These are phyloP conservation scores for Channa striata DNA, from an alignment of 2,797 vertebrate species.

Conservation along the genomic window DNA sequence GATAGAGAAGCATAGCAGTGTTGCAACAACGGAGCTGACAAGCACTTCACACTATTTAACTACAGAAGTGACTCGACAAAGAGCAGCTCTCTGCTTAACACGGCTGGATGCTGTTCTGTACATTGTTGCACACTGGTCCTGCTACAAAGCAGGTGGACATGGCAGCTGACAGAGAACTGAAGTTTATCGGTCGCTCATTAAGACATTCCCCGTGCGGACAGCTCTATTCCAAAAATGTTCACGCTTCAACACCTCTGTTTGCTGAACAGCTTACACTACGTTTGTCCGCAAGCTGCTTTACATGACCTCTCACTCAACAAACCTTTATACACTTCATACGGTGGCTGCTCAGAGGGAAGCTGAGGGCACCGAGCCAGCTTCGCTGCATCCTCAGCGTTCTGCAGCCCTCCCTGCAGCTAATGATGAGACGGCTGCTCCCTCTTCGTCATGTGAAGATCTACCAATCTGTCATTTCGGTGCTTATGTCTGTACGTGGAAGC, in stretches of 20 bases:
- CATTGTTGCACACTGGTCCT: slow-evolving; percentile 21
- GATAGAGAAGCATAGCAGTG: slow-evolving; percentile 61
- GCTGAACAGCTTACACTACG: slow-evolving; percentile 41
- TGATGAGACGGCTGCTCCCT: slow-evolving; percentile 52
- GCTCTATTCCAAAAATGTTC: slow-evolving; percentile 9
- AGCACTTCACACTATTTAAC: slow-evolving; percentile 68
- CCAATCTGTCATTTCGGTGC: slow-evolving; percentile 27
- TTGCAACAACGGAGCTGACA: slow-evolving; percentile 62
- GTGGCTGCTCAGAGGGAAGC: slow-evolving; percentile 48
- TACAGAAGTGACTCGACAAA: slow-evolving; percentile 68
- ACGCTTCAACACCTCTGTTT: slow-evolving; percentile 31
- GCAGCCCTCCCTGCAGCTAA: slow-evolving; percentile 57
- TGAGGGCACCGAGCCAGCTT: slow-evolving; percentile 50
- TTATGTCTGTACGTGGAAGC: not conserved
- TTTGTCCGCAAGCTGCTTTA: slow-evolving; percentile 32
- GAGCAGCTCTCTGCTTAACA: slow-evolving; percentile 63
- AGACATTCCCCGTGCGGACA: slow-evolving; percentile 12
- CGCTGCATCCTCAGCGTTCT: slow-evolving; percentile 56
- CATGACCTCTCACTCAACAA: slow-evolving; percentile 47
- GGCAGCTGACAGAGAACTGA: slow-evolving; percentile 35
- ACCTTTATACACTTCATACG: slow-evolving; percentile 33
- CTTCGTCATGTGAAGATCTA: slow-evolving; percentile 52
- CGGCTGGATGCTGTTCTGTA: slow-evolving; percentile 60
- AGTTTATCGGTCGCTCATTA: slow-evolving; percentile 13
- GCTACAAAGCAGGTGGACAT: slow-evolving; percentile 45